phyloP scores from a whole-genome alignment of 2,888 invertebrate species.

The Galerucella nymphaeae region DNA sequence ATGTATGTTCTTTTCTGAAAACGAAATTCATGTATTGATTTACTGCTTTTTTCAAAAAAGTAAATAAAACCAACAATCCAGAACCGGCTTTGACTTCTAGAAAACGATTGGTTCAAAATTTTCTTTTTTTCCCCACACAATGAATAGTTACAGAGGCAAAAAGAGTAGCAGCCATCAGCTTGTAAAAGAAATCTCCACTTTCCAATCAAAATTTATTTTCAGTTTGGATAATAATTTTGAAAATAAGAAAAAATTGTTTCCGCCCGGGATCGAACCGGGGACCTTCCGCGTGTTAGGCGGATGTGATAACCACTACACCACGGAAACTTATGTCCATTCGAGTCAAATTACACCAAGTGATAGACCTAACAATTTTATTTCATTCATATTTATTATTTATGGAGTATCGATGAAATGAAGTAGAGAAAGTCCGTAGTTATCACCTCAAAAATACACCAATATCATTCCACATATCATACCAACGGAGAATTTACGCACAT shows the following conservation, averaged over 20 bases:
- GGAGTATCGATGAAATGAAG: too few species aligned
- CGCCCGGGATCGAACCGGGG: constrained; percentile 92
- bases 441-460: not conserved
- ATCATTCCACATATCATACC: not conserved
- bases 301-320: constrained; percentile 93
- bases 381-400: too few species aligned
- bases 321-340: constrained; percentile 70
- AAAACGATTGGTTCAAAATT: too few species aligned
- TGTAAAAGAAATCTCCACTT: not conserved
- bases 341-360: too few species aligned
- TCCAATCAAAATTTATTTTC: not conserved
- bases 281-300: constrained; percentile 93
- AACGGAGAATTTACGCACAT: not conserved
- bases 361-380: too few species aligned
- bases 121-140: too few species aligned
- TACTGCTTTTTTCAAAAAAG: constrained; percentile 9
- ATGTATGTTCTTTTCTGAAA: constrained; percentile 35
- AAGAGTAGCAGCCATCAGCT: too few species aligned
- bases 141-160: too few species aligned
- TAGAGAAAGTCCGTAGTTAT: not conserved
- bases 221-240: not conserved
- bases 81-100: too few species aligned
- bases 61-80: not conserved
- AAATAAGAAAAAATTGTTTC: constrained; percentile 69
- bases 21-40: constrained; percentile 38